These are phyloP conservation scores for Corapipo altera DNA, from an alignment of 2,113 vertebrate species.

Conservation along the genomic window DNA sequence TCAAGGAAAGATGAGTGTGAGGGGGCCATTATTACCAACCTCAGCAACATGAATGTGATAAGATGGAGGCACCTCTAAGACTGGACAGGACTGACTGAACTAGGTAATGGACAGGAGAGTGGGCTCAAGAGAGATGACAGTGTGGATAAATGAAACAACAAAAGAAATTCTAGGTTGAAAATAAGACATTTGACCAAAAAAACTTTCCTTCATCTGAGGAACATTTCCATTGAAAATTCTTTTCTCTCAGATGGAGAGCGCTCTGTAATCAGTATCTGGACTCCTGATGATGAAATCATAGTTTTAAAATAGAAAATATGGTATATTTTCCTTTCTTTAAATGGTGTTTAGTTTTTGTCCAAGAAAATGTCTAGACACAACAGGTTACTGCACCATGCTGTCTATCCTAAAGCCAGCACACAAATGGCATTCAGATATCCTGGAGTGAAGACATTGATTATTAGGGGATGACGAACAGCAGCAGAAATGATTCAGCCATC, in stretches of 20 bases:
- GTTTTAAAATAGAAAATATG: background rate
- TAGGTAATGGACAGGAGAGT: background rate
- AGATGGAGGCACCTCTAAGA: background rate
- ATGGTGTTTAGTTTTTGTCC: background rate
- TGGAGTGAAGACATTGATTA: background rate
- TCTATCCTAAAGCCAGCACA: background rate
- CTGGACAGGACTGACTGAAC: background rate
- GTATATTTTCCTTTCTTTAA: background rate
- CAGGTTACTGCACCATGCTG: background rate
- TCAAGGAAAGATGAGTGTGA: accelerated
- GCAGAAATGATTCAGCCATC: accelerated
- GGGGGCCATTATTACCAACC: background rate
- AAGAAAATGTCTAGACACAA: background rate
- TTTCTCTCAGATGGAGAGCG: background rate
- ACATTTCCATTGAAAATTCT: background rate
- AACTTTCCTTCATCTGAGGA: background rate
- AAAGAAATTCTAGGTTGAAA: background rate
- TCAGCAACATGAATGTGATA: background rate
- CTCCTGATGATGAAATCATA: background rate
- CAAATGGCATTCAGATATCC: background rate
- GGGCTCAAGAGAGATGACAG: background rate
- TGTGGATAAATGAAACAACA: background rate
- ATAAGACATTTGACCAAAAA: background rate
- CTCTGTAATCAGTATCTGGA: background rate
- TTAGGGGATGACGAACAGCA: accelerated